These are phyloP conservation scores for Aix galericulata DNA, from an alignment of 2,113 vertebrate genomes.

Conservation along the genomic window DNA sequence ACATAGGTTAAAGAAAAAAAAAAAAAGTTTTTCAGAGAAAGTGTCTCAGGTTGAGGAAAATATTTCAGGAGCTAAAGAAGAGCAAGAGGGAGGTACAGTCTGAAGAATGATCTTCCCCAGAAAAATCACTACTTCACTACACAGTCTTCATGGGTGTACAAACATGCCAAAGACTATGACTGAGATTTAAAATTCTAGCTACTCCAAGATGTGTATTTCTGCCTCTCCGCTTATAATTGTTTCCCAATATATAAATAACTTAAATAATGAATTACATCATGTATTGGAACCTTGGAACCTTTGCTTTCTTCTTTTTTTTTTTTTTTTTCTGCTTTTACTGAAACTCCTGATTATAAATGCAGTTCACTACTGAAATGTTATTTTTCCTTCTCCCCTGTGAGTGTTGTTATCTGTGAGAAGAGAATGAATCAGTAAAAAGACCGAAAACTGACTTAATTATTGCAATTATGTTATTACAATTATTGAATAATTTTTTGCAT, in stretches of 20 bases:
- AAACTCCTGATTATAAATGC: background rate
- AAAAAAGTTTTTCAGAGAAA: background rate
- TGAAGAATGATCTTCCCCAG: background rate
- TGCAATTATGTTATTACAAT: background rate
- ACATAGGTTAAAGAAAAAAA: background rate
- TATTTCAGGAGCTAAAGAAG: background rate
- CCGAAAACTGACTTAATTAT: background rate
- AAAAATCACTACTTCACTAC: background rate
- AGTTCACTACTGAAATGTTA: background rate
- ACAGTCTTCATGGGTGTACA: background rate
- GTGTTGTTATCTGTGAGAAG: background rate
- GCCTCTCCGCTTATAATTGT: background rate
- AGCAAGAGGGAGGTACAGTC: background rate
- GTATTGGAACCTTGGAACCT: background rate
- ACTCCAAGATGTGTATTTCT: background rate
- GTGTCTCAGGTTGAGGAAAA: background rate
- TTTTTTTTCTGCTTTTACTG: background rate
- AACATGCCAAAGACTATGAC: background rate
- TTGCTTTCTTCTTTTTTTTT: background rate
- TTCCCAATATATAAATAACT: background rate
- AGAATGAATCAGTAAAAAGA: background rate
- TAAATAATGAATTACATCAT: background rate
- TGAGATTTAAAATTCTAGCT: background rate
- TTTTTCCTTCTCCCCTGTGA: background rate
- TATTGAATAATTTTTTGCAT: background rate